Base-by-base conservation (phyloP, 30 jellyfish, hydroid and myxozoan genomes). In the Morbakka virulenta region DNA sequence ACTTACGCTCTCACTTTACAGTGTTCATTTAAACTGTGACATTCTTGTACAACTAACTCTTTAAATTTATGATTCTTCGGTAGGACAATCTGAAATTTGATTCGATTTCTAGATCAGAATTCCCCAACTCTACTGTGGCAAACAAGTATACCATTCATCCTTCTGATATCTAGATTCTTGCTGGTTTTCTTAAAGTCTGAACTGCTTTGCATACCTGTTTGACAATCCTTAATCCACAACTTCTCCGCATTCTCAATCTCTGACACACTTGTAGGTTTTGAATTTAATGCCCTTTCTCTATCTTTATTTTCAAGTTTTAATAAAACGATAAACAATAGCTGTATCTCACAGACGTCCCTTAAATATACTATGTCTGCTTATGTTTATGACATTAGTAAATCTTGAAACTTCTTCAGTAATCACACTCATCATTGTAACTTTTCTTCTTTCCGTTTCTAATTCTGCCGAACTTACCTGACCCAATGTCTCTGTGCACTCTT, bases 181-280 rank as follows among this genome's bases (percentile, higher is more conserved):
- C 32, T 17, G 32, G 25, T 11, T 25, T 62, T 62, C 32, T 29
- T 62, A 4, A 20, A 17, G 25, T 62, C 25, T 0, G 72, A 32
- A 32, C 72, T 62, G 13, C 25, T 32, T 1, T 14, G 62, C 27
- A 62, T n/a, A 32, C 32, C 13, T 62, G 13, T 74, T 28, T 73
- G 85, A 31, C 36, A 73, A 73, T 73, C 76, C 76, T 73, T 73
- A 52, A 73, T 73, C 85, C 85, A 73, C 41, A 21, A 28, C 34
- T 29, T 50, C 61, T 73, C 85, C 27, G 74, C 77, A 23, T 52
- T n/a, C 77, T 23, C 52, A n/a, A 73, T 73, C 34, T 73, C 85
- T 49, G 50, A 73, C 22, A 52, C 86, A 24, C 35, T 28, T 30
- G 57, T 21, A 35, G 20, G 52, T 17, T 32, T 76, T 21, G 2